phyloP scores from a whole-genome alignment of 2,888 invertebrate genomes.

The Callosobruchus maculatus region DNA sequence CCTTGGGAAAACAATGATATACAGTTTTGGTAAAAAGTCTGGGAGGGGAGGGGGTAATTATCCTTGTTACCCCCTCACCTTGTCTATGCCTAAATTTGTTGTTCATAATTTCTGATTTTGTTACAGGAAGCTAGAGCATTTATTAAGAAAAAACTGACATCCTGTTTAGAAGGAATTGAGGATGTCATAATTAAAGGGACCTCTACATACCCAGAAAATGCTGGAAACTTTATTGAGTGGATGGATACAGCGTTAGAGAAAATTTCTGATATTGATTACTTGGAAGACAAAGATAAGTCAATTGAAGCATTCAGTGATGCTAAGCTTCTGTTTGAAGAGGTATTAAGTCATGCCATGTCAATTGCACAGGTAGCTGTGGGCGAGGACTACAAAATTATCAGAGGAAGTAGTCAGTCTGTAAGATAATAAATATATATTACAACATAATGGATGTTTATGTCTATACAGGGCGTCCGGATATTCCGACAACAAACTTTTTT shows the following conservation, averaged over 20 bases:
- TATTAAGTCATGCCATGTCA: conserved; percentile 46
- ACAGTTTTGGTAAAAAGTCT: too few relatives aligned
- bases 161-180: conserved; percentile 29
- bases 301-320: conserved; percentile 23
- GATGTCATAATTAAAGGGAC: conserved; percentile 6
- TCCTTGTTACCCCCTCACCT: too few relatives aligned
- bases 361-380: conserved; percentile 42
- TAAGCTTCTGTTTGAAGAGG: conserved; percentile 37
- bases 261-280: conserved; percentile 30
- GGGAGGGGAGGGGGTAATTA: too few relatives aligned
- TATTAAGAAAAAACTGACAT: conserved; percentile 30
- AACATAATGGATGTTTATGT: too few relatives aligned
- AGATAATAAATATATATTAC: too few relatives aligned
- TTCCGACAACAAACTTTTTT: too few relatives aligned
- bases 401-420: conserved; percentile 57
- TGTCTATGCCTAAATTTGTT: too few relatives aligned
- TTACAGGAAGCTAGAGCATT: conserved; percentile 32
- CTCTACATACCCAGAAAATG: conserved; percentile 15
- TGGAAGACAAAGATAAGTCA: conserved; percentile 19
- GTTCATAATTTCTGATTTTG: background rate
- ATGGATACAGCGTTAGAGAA: conserved; percentile 42
- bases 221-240: conserved; percentile 39
- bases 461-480: too few relatives aligned
- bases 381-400: conserved; percentile 47
- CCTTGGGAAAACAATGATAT: too few relatives aligned